phyloP scores from a whole-genome alignment of 2,113 vertebrate species.

The Hemiscyllium ocellatum region DNA sequence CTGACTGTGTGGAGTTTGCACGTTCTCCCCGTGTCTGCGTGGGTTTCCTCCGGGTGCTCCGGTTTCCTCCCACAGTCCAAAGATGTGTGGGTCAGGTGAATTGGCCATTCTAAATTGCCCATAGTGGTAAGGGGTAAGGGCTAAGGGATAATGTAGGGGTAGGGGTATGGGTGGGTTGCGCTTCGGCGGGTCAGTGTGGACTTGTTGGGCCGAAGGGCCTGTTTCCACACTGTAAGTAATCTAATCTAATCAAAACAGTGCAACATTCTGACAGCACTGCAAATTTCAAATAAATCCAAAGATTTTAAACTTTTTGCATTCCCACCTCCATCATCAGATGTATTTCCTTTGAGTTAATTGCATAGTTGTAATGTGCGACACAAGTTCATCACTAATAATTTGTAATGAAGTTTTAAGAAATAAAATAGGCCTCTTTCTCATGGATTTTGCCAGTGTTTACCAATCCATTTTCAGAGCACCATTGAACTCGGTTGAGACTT shows the following conservation, averaged over 20 bases:
- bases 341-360: not conserved
- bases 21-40: too few species aligned
- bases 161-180: too few species aligned
- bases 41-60: too few species aligned
- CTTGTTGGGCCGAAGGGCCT: too few species aligned
- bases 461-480: not conserved
- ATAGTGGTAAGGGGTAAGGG: too few species aligned
- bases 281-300: not conserved
- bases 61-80: too few species aligned
- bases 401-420: not conserved
- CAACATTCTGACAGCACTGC: not conserved
- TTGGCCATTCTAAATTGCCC: too few species aligned
- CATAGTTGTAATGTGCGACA: not conserved
- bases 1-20: too few species aligned
- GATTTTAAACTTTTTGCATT: not conserved
- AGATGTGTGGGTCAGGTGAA: too few species aligned
- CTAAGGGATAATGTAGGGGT: too few species aligned
- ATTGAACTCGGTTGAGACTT: not conserved
- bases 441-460: not conserved
- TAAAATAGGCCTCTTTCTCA: not conserved
- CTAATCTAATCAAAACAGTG: not conserved
- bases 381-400: not conserved
- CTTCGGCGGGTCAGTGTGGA: too few species aligned
- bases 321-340: not conserved
- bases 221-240: too few species aligned